phyloP scores from a whole-genome alignment of 2,113 vertebrate species.

The Tetrax tetrax region DNA sequence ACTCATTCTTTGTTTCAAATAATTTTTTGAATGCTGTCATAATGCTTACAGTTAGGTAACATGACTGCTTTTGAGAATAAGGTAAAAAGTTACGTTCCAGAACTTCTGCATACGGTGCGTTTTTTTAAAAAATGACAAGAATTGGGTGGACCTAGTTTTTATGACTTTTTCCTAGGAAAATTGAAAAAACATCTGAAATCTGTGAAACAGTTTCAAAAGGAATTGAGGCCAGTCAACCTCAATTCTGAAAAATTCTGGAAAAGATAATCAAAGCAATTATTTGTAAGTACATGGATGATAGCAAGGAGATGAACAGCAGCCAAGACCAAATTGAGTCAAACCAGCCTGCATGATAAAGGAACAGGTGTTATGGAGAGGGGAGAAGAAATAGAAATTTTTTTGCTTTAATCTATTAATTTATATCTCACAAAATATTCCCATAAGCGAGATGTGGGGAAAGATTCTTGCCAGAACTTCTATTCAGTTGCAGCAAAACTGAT shows the following conservation, averaged over 20 bases:
- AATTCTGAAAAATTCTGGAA: neutral
- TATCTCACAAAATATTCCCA: fast-evolving
- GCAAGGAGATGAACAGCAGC: neutral
- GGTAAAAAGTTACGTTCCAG: neutral
- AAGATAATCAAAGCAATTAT: neutral
- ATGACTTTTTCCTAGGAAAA: neutral
- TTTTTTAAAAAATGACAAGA: neutral
- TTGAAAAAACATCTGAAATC: neutral
- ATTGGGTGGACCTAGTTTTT: neutral
- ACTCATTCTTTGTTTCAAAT: neutral
- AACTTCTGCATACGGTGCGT: neutral
- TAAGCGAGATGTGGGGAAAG: neutral
- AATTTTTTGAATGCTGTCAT: neutral
- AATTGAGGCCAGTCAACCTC: neutral
- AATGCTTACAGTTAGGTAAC: neutral
- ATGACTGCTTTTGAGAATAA: neutral
- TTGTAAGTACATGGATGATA: neutral
- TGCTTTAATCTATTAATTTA: neutral
- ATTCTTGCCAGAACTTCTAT: neutral
- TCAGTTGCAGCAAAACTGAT: neutral
- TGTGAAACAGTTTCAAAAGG: neutral
- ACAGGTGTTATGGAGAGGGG: neutral
- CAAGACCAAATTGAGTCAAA: neutral
- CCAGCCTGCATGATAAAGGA: neutral
- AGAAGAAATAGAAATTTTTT: neutral